Evolutionary conservation across 2,113 vertebrate species (phyloP), one percentile per base, ranked within the genome.

Genomic region (Crocuta crocuta): DNA sequence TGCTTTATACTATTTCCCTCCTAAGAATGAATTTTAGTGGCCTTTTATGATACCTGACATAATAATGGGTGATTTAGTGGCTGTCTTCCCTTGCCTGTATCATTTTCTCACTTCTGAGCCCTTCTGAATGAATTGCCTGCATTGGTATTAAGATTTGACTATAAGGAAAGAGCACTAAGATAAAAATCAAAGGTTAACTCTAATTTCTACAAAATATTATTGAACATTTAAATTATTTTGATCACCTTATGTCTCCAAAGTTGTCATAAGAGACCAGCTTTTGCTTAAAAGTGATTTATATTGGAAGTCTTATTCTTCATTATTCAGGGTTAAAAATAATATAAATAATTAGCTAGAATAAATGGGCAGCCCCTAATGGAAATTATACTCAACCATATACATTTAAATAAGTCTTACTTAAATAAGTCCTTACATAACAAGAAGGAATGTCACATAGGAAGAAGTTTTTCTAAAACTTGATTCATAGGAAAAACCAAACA

Each of bases 401-500:
- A 15, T 35, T 63, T 71, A 81, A 23, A 48, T 33, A 89, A 43
- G 0, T 11, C 23, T 80, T 45, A 63, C 21, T 39, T 39, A 3
- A 74, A 3, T 50, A 12, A 12, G 50, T 50, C 39, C 39, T 39
- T 39, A 39, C 39, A 12, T 50, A 50, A 50, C 50, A 50, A 50
- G 50, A 50, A 50, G 13, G 50, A 50, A 50, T 50, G 50, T 50
- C 12, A 2, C 12, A 50, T 50, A 50, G 50, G 13, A 50, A 50
- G 10, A 88, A 55, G 66, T 98, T 98, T 71, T 97, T 61, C 7
- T 86, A 81, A 80, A 58, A 43, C 11, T 79, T 65, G 3, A 65
- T 53, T 84, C 26, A 26, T 33, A 63, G 35, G 33, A 70, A 78
- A 50, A 58, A 15, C 4, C 10, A 55, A 58, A 43, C 23, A 39